A percentile compares a stretch with the other conserved stretches of the same genome.
Evolutionary conservation across 2,113 vertebrate species (phyloP).

Genomic region (Zosterops borbonicus): DNA sequence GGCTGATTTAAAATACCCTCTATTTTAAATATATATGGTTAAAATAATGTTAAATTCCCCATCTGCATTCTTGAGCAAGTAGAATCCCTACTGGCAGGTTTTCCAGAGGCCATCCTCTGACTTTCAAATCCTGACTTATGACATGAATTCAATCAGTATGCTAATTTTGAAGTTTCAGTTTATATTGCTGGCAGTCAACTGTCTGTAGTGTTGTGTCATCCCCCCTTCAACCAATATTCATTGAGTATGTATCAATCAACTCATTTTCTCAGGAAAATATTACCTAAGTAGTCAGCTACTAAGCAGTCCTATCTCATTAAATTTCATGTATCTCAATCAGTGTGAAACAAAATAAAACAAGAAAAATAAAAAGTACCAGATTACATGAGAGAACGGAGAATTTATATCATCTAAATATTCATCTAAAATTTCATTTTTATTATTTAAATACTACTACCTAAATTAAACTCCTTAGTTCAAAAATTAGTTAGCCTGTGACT

Average conservation of each 20-base stretch:
- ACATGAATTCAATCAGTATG: not conserved
- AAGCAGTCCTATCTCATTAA: not conserved
- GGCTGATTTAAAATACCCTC: not conserved
- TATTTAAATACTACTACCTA: not conserved
- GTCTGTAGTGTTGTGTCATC: fast-evolving
- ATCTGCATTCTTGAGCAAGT: not conserved
- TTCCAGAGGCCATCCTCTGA: not conserved
- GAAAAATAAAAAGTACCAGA: not conserved
- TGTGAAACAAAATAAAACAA: not conserved
- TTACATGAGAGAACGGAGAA: not conserved
- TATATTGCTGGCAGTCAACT: not conserved
- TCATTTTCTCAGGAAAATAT: not conserved
- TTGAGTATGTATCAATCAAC: not conserved
- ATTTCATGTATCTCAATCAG: not conserved
- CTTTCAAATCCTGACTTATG: not conserved
- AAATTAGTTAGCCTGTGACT: not conserved
- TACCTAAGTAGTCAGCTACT: not conserved
- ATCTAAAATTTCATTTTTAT: not conserved
- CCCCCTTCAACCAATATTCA: not conserved
- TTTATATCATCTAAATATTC: not conserved
- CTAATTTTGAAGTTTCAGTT: not conserved
- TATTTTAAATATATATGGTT: not conserved
- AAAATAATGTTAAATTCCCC: not conserved
- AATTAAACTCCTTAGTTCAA: not conserved
- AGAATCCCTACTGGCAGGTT: not conserved